phyloP scores from a whole-genome alignment of 2,797 vertebrate genomes.

The Rhynchotus rufescens region DNA sequence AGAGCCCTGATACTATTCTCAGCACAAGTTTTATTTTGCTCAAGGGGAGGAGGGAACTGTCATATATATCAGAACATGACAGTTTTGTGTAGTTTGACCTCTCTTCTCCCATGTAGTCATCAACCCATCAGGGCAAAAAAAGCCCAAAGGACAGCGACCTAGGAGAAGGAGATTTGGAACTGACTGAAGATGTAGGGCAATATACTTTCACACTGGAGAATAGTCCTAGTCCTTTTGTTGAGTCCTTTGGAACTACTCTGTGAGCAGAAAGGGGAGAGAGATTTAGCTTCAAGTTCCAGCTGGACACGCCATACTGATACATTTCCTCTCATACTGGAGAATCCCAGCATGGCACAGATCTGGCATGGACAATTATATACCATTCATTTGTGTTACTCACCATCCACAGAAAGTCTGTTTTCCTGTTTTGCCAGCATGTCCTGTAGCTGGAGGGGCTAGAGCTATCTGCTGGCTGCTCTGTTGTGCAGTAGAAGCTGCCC shows the following conservation, averaged over 20 bases:
- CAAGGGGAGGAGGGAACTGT: neutral
- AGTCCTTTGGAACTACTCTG: fast-evolving
- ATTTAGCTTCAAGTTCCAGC: neutral
- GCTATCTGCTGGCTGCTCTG: neutral
- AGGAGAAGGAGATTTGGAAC: neutral
- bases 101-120: neutral
- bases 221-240: neutral
- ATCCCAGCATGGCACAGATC: neutral
- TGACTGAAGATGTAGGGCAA: neutral
- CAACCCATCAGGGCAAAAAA: neutral
- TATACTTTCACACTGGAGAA: neutral
- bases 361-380: neutral
- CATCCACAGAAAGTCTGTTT: neutral
- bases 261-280: neutral
- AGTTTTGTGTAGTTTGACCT: conserved; percentile 13
- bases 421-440: neutral
- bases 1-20: neutral
- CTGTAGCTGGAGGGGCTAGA: neutral
- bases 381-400: neutral
- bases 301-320: fast-evolving
- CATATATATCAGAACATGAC: neutral
- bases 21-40: conserved; percentile 3
- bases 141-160: neutral
- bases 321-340: neutral
- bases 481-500: neutral